A percentile compares a stretch with the other conserved stretches of the same genome.
These are phyloP conservation scores for Galeopsomyia nigrocyanea DNA, from an alignment of 2,888 invertebrate species.

Conservation along the genomic window DNA sequence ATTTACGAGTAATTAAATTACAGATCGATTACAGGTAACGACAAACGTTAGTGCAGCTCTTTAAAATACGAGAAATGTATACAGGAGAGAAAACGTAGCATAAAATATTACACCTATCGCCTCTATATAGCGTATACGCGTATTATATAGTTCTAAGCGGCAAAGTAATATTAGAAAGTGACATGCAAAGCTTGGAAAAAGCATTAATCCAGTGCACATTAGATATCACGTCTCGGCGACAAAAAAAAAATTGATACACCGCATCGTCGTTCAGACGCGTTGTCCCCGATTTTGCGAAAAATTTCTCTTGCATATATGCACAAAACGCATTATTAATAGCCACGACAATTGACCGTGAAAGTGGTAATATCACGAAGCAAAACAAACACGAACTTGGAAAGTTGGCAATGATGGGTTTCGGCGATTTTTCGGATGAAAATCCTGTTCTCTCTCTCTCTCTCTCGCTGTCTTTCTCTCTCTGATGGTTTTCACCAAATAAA, in stretches of 20 bases:
- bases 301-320: slow-evolving; percentile 11
- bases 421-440: slow-evolving; percentile 39
- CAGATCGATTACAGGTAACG: no score
- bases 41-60: no score
- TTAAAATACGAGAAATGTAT: no score
- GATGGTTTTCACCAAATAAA: slow-evolving; percentile 42
- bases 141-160: neutral
- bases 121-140: no score
- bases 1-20: no score
- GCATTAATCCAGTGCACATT: slow-evolving; percentile 16
- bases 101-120: no score
- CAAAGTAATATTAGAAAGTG: slow-evolving; percentile 33
- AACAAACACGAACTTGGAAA: slow-evolving; percentile 34
- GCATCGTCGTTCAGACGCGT: neutral
- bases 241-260: slow-evolving; percentile 31
- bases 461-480: slow-evolving; percentile 34
- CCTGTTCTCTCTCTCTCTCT: slow-evolving; percentile 27
- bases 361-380: slow-evolving; percentile 12
- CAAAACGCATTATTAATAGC: slow-evolving; percentile 27
- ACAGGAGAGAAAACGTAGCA: no score
- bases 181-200: neutral
- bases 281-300: slow-evolving; percentile 28
- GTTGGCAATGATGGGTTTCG: neutral
- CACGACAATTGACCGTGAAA: slow-evolving; percentile 34
- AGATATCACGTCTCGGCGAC: slow-evolving; percentile 7